Evolutionary conservation across 1,140 invertebrate genomes (phyloP).

Genomic region (Trichomalopsis sarcophagae): DNA sequence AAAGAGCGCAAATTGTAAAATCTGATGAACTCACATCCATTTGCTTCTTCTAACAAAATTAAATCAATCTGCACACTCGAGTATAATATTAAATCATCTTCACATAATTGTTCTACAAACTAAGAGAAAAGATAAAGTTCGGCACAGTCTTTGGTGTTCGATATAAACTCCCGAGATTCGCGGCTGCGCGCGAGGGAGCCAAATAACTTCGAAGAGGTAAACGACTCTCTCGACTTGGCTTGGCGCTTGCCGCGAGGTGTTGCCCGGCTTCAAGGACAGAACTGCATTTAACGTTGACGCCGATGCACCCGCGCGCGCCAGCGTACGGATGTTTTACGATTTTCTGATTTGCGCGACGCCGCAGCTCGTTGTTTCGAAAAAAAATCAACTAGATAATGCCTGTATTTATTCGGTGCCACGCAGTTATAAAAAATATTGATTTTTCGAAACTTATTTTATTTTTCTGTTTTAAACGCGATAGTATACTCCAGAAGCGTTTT

Average conservation of each 20-base stretch:
- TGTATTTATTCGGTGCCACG: too few species aligned
- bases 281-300: neutral
- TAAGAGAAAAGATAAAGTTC: neutral
- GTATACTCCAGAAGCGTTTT: too few species aligned
- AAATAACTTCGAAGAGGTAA: slow-evolving; percentile 64
- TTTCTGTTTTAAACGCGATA: too few species aligned
- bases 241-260: slow-evolving; percentile 38
- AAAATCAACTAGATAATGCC: too few species aligned
- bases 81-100: too few species aligned
- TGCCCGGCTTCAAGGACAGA: slow-evolving; percentile 34
- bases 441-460: too few species aligned
- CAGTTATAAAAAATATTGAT: too few species aligned
- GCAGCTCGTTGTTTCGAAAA: neutral
- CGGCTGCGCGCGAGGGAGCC: slow-evolving; percentile 48
- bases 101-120: too few species aligned
- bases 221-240: slow-evolving; percentile 60
- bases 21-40: too few species aligned
- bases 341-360: neutral
- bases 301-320: neutral
- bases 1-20: too few species aligned
- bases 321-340: neutral
- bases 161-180: neutral
- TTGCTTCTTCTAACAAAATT: too few species aligned
- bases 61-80: too few species aligned
- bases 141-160: neutral